Conservation (phyloP, 2,888 invertebrate genomes). For the Diaprepes abbreviatus region DNA sequence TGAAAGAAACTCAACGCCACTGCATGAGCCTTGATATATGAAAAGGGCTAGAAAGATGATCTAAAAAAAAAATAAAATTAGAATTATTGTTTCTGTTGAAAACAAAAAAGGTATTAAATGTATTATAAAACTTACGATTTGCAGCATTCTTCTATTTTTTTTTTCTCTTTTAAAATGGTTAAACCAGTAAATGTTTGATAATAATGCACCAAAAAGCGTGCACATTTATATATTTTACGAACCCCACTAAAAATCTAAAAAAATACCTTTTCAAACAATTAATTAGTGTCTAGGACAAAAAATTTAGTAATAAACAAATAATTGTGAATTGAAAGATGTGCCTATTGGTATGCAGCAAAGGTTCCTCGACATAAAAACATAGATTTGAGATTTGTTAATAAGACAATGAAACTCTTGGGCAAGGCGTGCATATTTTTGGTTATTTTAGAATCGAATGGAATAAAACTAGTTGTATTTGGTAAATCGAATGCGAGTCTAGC, state of each 20-base stretch:
- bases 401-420: slow-evolving; percentile 22
- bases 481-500: no score
- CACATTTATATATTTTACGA: slow-evolving; percentile 25
- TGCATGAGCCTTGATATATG: slow-evolving; percentile 48
- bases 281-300: slow-evolving; percentile 46
- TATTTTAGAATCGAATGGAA: no score
- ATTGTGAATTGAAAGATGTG: slow-evolving; percentile 29
- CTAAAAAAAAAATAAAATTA: slow-evolving; percentile 20
- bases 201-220: slow-evolving; percentile 11
- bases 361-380: slow-evolving; percentile 36
- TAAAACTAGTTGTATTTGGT: no score
- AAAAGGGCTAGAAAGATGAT: slow-evolving; percentile 11
- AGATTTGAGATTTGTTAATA: slow-evolving; percentile 33
- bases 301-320: slow-evolving; percentile 34
- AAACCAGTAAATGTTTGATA: slow-evolving; percentile 14
- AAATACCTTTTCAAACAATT: slow-evolving; percentile 36
- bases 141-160: slow-evolving; percentile 11
- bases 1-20: slow-evolving; percentile 59
- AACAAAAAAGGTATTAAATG: neutral
- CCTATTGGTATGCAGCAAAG: slow-evolving; percentile 40
- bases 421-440: slow-evolving; percentile 23
- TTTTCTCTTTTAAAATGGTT: slow-evolving; percentile 12
- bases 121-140: slow-evolving; percentile 19
- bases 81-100: slow-evolving; percentile 4
- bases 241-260: slow-evolving; percentile 22